phyloP scores from a whole-genome alignment of 2,113 vertebrate species.

The mouse (Mus musculus) region DNA sequence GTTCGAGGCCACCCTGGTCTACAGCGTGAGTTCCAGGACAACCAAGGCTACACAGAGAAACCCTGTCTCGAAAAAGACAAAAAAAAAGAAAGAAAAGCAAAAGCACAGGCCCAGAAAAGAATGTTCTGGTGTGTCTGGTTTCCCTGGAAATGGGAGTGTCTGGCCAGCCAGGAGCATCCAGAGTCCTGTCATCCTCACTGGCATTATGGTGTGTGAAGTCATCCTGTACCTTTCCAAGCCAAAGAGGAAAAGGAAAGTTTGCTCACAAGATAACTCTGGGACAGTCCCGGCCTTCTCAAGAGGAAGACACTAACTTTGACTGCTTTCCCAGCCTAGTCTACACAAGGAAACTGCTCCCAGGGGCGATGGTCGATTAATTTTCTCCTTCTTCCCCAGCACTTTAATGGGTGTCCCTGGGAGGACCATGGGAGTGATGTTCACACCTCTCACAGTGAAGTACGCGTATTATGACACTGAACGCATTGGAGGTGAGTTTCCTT shows the following conservation, averaged over 20 bases:
- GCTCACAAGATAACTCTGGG: neutral
- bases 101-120: neutral
- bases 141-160: neutral
- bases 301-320: neutral
- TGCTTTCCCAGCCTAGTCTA: neutral
- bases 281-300: neutral
- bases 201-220: neutral
- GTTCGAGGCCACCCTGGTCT: no score
- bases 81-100: neutral
- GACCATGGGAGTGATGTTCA: slow-evolving; percentile 99
- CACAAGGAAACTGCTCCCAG: neutral
- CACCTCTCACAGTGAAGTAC: slow-evolving; percentile 95
- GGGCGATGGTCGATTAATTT: neutral
- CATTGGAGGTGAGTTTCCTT: slow-evolving; percentile 92
- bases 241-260: neutral
- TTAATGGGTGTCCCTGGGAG: slow-evolving; percentile 98
- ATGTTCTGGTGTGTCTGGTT: neutral
- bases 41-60: no score
- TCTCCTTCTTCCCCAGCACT: slow-evolving; percentile 87
- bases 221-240: neutral
- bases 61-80: no score
- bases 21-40: no score
- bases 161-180: neutral
- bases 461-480: slow-evolving; percentile 97
- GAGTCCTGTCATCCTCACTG: neutral